phyloP scores from a whole-genome alignment of 2,888 invertebrate genomes.

The Acanthoscelides obtectus region DNA sequence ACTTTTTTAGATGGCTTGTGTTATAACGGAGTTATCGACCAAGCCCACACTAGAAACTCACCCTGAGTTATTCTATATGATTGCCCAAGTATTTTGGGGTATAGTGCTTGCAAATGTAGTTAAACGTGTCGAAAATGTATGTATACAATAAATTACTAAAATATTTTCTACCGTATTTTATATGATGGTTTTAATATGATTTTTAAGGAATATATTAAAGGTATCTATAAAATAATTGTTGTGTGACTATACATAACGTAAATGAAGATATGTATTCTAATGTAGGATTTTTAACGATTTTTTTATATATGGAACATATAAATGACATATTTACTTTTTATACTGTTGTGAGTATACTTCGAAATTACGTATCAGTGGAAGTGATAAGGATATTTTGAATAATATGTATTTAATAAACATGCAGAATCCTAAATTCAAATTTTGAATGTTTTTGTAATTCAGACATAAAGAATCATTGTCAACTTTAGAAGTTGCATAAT shows the following conservation, averaged over 20 bases:
- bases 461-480: too few species aligned
- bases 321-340: not conserved
- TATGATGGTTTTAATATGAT: slow-evolving; percentile 1
- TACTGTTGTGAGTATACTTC: not conserved
- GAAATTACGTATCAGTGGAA: not conserved
- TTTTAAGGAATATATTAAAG: not conserved
- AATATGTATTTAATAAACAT: not conserved
- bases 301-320: not conserved
- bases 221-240: not conserved
- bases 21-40: too few species aligned
- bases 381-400: not conserved
- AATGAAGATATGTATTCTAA: not conserved
- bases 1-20: too few species aligned
- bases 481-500: too few species aligned
- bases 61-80: too few species aligned
- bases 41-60: too few species aligned
- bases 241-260: not conserved
- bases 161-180: not conserved
- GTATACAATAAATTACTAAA: not conserved
- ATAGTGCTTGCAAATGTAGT: slow-evolving; percentile 22
- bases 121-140: slow-evolving; percentile 15
- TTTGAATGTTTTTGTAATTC: too few species aligned
- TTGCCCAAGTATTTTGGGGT: too few species aligned
- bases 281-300: not conserved
- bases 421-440: too few species aligned